Conservation (phyloP, 2,797 vertebrate species). For the Aselliscus stoliczkanus region DNA sequence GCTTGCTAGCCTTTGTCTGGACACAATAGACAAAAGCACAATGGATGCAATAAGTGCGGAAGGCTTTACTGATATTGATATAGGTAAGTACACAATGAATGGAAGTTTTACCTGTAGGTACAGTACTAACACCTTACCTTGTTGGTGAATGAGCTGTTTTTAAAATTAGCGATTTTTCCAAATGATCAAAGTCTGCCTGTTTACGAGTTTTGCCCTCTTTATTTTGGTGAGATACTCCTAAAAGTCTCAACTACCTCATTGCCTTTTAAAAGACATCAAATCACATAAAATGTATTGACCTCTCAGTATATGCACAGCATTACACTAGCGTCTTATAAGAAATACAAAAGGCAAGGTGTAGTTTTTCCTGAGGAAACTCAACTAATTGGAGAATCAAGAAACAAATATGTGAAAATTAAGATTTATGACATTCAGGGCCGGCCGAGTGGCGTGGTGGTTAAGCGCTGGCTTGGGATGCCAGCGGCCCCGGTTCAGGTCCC, state of each 20-base stretch:
- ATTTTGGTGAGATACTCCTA: not conserved
- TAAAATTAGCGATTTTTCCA: not conserved
- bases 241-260: not conserved
- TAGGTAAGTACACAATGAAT: slow-evolving; percentile 76
- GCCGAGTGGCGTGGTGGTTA: too few relatives aligned
- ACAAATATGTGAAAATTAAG: not conserved
- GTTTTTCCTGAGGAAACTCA: not conserved
- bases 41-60: slow-evolving; percentile 86
- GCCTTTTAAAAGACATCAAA: slow-evolving; percentile 2
- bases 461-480: too few relatives aligned
- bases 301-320: not conserved
- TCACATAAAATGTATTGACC: not conserved
- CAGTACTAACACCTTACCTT: not conserved
- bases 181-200: not conserved
- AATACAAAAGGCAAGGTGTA: not conserved
- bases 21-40: slow-evolving; percentile 84
- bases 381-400: not conserved
- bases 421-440: too few relatives aligned
- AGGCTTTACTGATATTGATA: slow-evolving; percentile 87
- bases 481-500: too few relatives aligned
- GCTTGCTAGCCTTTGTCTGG: slow-evolving; percentile 86
- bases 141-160: not conserved
- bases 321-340: not conserved
- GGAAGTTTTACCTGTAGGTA: not conserved
- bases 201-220: slow-evolving; percentile 6